Conservation (phyloP, 2,888 invertebrate species). For the Willowsia nigromaculata region DNA sequence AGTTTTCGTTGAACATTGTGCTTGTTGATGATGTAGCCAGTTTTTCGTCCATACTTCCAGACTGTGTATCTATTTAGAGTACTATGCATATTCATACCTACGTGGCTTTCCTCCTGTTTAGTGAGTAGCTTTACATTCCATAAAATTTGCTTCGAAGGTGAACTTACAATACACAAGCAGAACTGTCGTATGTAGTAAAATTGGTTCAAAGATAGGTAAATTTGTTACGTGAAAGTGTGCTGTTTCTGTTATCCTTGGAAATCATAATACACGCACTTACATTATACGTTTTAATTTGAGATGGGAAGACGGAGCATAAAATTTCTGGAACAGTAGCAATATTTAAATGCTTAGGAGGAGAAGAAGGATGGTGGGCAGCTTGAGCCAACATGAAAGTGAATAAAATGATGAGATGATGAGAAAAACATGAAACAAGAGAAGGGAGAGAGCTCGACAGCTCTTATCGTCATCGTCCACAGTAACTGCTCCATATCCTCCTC, state of each 20-base stretch:
- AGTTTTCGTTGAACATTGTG: background rate
- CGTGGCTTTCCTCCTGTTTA: background rate
- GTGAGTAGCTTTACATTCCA: too few species aligned
- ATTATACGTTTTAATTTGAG: too few species aligned
- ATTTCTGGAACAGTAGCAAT: constrained; percentile 48
- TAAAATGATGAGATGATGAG: constrained; percentile 55
- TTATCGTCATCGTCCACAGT: background rate
- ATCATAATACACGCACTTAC: background rate
- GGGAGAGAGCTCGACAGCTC: constrained; percentile 9
- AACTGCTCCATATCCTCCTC: background rate
- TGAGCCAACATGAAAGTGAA: constrained; percentile 66
- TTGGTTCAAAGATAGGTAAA: too few species aligned
- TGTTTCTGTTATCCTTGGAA: too few species aligned
- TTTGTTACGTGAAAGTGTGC: too few species aligned
- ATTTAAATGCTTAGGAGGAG: constrained; percentile 49
- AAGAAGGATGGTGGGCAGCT: constrained; percentile 36
- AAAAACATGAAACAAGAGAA: constrained; percentile 13
- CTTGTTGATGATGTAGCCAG: background rate
- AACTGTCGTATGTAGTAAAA: too few species aligned
- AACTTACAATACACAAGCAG: too few species aligned
- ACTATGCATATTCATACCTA: too few species aligned
- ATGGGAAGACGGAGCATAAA: constrained; percentile 33
- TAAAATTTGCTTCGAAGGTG: too few species aligned
- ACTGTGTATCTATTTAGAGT: background rate
- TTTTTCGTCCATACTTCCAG: background rate